Percentiles rank a stretch among this genome's conserved stretches.
Evolutionary conservation across 2,797 vertebrate species (phyloP).

Genomic region (Phrynocephalus vlangalii): DNA sequence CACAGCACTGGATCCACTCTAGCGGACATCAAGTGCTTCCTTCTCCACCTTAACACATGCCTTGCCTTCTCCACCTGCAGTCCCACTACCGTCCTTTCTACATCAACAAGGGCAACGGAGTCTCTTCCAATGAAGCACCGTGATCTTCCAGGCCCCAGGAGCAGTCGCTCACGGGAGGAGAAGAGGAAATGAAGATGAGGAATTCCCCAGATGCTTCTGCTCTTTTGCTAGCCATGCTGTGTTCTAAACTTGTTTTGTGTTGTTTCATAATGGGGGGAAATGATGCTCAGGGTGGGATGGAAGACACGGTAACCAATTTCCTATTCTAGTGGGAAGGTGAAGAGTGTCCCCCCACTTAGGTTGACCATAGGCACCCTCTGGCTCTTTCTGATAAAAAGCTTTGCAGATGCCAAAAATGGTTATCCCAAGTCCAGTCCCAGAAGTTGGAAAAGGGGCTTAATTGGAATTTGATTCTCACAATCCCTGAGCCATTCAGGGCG

Average conservation of each 20-base stretch:
- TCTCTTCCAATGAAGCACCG: constrained; percentile 81
- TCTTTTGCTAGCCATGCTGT: constrained; percentile 43
- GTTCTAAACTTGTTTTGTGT: constrained; percentile 43
- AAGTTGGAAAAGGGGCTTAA: not conserved
- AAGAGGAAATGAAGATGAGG: constrained; percentile 31
- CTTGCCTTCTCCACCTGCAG: constrained; percentile 71
- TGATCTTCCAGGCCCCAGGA: constrained; percentile 60
- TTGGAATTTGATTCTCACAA: not conserved
- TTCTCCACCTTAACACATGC: not conserved
- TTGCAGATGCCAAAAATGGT: constrained; percentile 30
- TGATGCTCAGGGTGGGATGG: not conserved
- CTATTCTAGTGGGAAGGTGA: constrained; percentile 31
- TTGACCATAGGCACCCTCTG: not conserved
- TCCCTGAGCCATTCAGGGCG: not conserved
- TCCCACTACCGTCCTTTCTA: constrained; percentile 83
- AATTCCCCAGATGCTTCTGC: constrained; percentile 49
- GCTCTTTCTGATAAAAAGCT: constrained; percentile 20
- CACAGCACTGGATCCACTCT: not conserved
- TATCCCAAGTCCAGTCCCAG: not conserved
- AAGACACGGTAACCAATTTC: not conserved
- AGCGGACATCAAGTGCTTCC: not conserved
- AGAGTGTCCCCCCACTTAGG: constrained; percentile 16
- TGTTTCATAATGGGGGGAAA: constrained; percentile 40
- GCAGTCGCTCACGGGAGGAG: constrained; percentile 43
- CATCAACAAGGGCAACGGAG: constrained; percentile 83